Conservation (phyloP, 1,140 invertebrate species). For the Linepithema humile region DNA sequence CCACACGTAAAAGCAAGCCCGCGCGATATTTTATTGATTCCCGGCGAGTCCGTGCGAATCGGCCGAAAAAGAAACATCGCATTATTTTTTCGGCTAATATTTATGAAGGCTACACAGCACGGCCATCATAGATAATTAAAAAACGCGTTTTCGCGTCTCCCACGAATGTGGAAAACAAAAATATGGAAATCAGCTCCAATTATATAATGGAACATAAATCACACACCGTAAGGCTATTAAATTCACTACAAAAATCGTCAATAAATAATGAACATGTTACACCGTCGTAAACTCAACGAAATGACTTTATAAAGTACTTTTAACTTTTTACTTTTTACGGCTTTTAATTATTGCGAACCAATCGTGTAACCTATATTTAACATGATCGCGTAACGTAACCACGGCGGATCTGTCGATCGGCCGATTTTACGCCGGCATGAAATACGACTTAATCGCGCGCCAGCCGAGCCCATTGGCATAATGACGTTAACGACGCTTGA, state of each 20-base stretch:
- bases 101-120: neutral
- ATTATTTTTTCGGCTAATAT: slow-evolving; percentile 46
- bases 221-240: neutral
- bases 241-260: slow-evolving; percentile 4
- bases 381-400: neutral
- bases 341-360: slow-evolving; percentile 14
- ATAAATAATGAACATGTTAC: neutral
- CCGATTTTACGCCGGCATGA: slow-evolving; percentile 25
- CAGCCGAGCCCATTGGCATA: neutral
- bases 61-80: neutral
- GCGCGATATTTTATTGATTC: slow-evolving; percentile 68
- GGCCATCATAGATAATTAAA: neutral
- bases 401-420: slow-evolving; percentile 14
- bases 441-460: slow-evolving; percentile 38
- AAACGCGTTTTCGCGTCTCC: neutral
- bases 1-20: slow-evolving; percentile 62
- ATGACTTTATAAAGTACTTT: slow-evolving; percentile 36
- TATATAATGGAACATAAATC: slow-evolving; percentile 1
- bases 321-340: too few relatives aligned
- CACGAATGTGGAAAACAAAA: neutral
- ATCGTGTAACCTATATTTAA: slow-evolving; percentile 5
- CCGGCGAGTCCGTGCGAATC: slow-evolving; percentile 33
- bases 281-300: slow-evolving; percentile 6
- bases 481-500: neutral
- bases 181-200: neutral